Evolutionary conservation across 2,797 vertebrate species (phyloP).

Genomic region (Cryptoprocta ferox): DNA sequence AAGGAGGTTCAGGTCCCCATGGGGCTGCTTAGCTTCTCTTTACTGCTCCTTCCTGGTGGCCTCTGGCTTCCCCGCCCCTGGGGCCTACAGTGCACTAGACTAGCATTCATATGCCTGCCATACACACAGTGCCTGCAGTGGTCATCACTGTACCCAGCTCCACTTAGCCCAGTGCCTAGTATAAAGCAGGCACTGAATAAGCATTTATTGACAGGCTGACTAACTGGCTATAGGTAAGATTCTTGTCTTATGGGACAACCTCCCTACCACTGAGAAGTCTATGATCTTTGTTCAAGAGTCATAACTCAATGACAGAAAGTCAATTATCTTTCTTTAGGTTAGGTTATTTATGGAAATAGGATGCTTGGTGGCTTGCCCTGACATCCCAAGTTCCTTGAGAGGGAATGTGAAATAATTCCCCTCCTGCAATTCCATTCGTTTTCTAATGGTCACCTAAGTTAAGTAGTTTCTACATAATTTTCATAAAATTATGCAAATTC

Average conservation of each 20-base stretch:
- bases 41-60: not conserved
- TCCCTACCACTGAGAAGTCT: not conserved
- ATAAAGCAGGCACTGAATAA: not conserved
- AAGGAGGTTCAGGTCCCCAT: not conserved
- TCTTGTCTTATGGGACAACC: not conserved
- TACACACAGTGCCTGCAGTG: not conserved
- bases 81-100: not conserved
- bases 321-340: not conserved
- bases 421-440: not conserved
- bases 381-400: not conserved
- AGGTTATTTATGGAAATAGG: not conserved
- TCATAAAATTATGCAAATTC: slow-evolving; percentile 52
- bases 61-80: not conserved
- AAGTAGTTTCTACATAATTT: slow-evolving; percentile 20
- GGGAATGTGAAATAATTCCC: not conserved
- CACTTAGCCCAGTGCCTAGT: too few species aligned
- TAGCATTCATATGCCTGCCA: not conserved
- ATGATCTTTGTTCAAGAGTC: not conserved
- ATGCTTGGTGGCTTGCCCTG: not conserved
- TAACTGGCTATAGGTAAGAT: not conserved
- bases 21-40: not conserved
- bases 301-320: not conserved
- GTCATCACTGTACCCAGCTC: not conserved
- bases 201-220: not conserved
- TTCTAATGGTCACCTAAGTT: slow-evolving; percentile 30